Percentiles rank a stretch among this genome's conserved stretches.
These are phyloP conservation scores for Scytalopus superciliaris DNA, from an alignment of 2,113 vertebrate species.

Conservation along the genomic window DNA sequence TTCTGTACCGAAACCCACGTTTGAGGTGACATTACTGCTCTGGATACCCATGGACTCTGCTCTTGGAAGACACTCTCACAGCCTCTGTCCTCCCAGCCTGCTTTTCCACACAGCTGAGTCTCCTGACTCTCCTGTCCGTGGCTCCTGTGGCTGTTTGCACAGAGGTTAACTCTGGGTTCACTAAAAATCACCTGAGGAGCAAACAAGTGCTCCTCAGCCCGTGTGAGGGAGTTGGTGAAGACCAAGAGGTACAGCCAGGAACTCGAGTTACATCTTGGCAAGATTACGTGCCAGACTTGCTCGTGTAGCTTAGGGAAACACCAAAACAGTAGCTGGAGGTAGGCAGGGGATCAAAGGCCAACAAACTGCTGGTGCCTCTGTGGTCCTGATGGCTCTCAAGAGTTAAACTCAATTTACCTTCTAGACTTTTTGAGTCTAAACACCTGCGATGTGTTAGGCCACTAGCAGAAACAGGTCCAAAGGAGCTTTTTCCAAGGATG, in stretches of 20 bases:
- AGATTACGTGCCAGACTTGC: not conserved
- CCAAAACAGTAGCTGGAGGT: not conserved
- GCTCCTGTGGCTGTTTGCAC: not conserved
- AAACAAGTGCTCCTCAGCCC: not conserved
- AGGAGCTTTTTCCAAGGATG: not conserved
- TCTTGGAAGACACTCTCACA: not conserved
- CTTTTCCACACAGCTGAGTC: not conserved
- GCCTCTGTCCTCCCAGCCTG: rapidly evolving
- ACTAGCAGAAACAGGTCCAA: not conserved
- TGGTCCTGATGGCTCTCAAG: not conserved
- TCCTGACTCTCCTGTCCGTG: rapidly evolving
- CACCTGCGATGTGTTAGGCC: not conserved
- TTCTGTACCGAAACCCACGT: rapidly evolving
- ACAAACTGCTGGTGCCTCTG: not conserved
- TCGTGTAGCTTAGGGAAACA: not conserved
- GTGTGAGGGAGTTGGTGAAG: not conserved
- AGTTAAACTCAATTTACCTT: not conserved
- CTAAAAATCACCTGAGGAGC: not conserved
- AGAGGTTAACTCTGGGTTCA: not conserved
- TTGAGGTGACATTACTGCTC: not conserved
- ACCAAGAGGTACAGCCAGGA: not conserved
- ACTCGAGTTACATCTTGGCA: constrained; percentile 17
- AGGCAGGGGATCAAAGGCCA: not conserved
- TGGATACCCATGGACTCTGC: not conserved
- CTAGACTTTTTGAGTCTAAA: not conserved